Evolutionary conservation across 2,797 vertebrate genomes (phyloP).

Genomic region (Argya squamiceps): DNA sequence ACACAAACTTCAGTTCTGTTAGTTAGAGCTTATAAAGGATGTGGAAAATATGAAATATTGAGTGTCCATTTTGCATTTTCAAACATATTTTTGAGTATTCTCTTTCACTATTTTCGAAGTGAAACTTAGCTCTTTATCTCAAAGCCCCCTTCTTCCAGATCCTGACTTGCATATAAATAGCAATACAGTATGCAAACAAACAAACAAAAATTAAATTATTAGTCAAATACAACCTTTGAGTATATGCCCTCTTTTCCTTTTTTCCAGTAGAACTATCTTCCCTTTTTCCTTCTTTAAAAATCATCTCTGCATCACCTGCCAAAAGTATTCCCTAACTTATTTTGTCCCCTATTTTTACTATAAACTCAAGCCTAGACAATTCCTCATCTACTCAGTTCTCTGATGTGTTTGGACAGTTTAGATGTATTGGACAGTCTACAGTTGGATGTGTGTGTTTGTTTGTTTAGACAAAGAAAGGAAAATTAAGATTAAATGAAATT

Average conservation of each 20-base stretch:
- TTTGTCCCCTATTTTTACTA: not conserved
- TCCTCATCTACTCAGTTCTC: not conserved
- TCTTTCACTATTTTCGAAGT: not conserved
- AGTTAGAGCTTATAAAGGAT: not conserved
- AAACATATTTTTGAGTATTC: not conserved
- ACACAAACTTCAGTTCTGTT: not conserved
- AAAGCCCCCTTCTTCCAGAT: not conserved
- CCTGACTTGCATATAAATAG: not conserved
- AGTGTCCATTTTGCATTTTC: not conserved
- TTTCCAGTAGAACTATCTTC: not conserved
- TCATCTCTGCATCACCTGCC: not conserved
- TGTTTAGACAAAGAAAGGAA: not conserved
- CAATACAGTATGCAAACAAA: not conserved
- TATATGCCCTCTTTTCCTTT: not conserved
- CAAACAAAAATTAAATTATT: not conserved
- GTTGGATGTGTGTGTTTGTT: too few species aligned
- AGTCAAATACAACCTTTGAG: not conserved
- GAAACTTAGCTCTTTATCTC: not conserved
- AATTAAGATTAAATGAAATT: not conserved
- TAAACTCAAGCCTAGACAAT: not conserved
- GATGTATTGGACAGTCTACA: too few species aligned
- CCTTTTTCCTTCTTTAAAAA: not conserved
- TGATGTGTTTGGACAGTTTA: too few species aligned
- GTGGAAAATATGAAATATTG: not conserved
- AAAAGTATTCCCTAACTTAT: not conserved